phyloP scores from a whole-genome alignment of 2,113 vertebrate genomes.

The Apeltes quadracus region DNA sequence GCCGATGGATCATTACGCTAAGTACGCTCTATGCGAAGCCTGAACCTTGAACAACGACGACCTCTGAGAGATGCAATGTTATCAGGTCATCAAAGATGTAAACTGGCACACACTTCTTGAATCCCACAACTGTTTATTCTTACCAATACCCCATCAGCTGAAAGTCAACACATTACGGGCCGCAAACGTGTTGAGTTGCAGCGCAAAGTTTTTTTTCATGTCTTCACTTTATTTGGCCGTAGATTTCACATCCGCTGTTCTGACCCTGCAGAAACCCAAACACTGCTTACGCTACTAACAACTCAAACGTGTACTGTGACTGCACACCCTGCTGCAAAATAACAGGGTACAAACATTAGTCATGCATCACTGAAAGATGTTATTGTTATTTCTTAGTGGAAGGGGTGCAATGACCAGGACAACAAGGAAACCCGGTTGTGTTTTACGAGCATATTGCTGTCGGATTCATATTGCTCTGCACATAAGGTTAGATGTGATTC shows the following conservation, averaged over 20 bases:
- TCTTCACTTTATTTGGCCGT: conserved; percentile 2
- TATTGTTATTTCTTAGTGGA: conserved; percentile 31
- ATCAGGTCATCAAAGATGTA: background rate
- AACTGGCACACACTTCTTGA: conserved; percentile 2
- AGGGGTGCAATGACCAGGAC: conserved; percentile 22
- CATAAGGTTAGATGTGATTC: conserved; percentile 34
- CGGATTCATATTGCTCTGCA: conserved; percentile 28
- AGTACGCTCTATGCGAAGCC: conserved; percentile 49
- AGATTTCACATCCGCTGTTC: conserved; percentile 36
- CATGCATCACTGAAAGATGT: conserved; percentile 7
- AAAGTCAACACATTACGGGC: background rate
- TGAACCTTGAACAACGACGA: conserved; percentile 52
- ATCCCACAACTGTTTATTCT: conserved; percentile 14
- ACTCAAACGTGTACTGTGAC: background rate
- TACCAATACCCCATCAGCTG: conserved; percentile 13
- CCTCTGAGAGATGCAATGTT: conserved; percentile 21
- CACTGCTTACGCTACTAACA: background rate
- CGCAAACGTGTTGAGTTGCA: background rate
- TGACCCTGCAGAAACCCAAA: conserved; percentile 32
- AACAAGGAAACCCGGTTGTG: conserved; percentile 33
- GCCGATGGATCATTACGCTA: conserved; percentile 71
- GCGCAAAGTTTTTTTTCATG: background rate
- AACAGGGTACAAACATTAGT: conserved; percentile 1
- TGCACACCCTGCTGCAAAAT: background rate
- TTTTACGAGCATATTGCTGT: conserved; percentile 42